Percentiles rank a stretch among this genome's conserved stretches.
Conservation (phyloP, 2,113 vertebrate genomes). For the Australoheros scitulus region DNA sequence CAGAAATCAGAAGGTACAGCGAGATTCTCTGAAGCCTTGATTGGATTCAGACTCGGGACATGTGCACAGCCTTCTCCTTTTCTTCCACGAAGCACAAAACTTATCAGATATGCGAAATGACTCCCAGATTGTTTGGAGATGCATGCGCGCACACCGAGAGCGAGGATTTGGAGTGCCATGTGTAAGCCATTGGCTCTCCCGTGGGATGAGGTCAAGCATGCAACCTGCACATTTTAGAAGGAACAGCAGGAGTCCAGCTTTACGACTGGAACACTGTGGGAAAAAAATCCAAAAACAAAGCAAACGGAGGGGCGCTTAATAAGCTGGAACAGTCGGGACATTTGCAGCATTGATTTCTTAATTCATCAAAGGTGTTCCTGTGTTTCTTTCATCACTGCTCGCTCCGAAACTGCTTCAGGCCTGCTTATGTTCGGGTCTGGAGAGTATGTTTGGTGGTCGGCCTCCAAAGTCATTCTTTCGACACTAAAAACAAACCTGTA, state of each 20-base stretch:
- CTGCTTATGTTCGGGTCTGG: not conserved
- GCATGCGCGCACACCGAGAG: conserved; percentile 51
- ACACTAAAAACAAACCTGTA: not conserved
- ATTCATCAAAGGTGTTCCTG: conserved; percentile 53
- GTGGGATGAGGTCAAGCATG: conserved; percentile 65
- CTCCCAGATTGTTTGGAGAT: conserved; percentile 67
- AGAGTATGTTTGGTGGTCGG: not conserved
- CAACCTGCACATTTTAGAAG: conserved; percentile 64
- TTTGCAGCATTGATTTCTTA: conserved; percentile 30
- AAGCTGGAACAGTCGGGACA: conserved; percentile 43
- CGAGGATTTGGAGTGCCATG: conserved; percentile 59
- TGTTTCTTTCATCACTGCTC: conserved; percentile 39
- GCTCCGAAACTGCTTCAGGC: not conserved
- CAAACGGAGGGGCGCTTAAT: conserved; percentile 31
- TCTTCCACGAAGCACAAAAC: conserved; percentile 29
- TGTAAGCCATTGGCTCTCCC: conserved; percentile 70
- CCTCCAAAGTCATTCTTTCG: not conserved
- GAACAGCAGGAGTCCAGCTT: conserved; percentile 60
- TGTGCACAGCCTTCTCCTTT: conserved; percentile 13
- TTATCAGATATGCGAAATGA: conserved; percentile 72
- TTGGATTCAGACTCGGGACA: conserved; percentile 18
- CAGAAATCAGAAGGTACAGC: not conserved
- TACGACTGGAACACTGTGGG: conserved; percentile 45
- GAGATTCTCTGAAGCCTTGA: conserved; percentile 1
- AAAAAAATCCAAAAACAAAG: conserved; percentile 29